These are phyloP conservation scores for Chalcosyrphus nemorum DNA, from an alignment of 2,888 invertebrate species.

Conservation along the genomic window DNA sequence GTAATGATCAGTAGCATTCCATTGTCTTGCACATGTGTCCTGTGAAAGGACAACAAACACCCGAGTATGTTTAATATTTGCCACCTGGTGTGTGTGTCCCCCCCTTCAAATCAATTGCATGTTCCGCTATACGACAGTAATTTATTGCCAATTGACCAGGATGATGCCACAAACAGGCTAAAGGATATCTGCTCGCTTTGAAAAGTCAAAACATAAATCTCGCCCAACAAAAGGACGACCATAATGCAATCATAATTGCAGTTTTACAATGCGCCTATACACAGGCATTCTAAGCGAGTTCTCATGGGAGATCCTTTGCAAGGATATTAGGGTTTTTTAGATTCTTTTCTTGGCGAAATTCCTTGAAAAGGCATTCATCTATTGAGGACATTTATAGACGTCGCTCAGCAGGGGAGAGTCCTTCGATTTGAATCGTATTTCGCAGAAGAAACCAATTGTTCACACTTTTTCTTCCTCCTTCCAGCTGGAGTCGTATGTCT, in stretches of 20 bases:
- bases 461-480: constrained; percentile 22
- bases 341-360: constrained; percentile 14
- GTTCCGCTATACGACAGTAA: constrained; percentile 57
- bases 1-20: neutral
- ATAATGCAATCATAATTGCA: constrained; percentile 68
- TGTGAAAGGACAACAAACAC: neutral
- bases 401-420: constrained; percentile 33
- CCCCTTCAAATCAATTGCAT: constrained; percentile 19
- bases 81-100: constrained; percentile 23
- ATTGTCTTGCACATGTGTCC: neutral
- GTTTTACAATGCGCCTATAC: constrained; percentile 43
- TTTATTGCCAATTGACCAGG: constrained; percentile 62
- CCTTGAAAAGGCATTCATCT: constrained; percentile 10
- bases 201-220: constrained; percentile 24
- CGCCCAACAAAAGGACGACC: constrained; percentile 20
- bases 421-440: constrained; percentile 39
- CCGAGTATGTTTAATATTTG: neutral
- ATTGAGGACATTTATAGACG: constrained; percentile 20
- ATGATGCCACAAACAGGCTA: constrained; percentile 44
- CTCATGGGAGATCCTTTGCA: constrained; percentile 35
- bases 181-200: neutral
- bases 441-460: constrained; percentile 24
- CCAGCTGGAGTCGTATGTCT: neutral
- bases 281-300: constrained; percentile 4
- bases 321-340: constrained; percentile 8